Percentiles rank a stretch among this genome's conserved stretches.
These are phyloP conservation scores for Parazoanthus darwini DNA, from an alignment of 92 coral and sea anemone species.

Conservation along the genomic window DNA sequence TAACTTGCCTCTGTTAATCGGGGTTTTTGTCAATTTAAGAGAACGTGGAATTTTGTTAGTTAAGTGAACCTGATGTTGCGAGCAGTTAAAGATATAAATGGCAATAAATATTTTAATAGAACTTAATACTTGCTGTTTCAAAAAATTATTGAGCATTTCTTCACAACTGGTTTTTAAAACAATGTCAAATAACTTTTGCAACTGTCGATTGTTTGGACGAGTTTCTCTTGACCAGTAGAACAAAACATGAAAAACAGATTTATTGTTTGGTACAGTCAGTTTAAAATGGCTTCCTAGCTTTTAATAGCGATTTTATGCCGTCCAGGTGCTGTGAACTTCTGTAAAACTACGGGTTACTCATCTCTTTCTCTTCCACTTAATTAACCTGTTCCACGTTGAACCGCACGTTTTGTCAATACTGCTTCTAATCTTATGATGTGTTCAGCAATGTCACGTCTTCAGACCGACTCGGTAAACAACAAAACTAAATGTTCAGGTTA, in stretches of 20 bases:
- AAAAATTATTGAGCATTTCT: background rate
- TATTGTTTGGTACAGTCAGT: background rate
- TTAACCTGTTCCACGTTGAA: background rate
- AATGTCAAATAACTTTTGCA: background rate
- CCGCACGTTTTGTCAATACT: constrained; percentile 15
- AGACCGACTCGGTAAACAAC: background rate
- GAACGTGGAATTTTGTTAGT: no score
- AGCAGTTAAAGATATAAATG: no score
- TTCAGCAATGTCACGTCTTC: background rate
- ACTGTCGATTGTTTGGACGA: background rate
- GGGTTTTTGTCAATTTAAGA: no score
- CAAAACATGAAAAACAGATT: no score
- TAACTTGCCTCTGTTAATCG: no score
- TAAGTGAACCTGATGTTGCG: no score
- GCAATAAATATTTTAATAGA: background rate
- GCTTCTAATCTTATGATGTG: background rate
- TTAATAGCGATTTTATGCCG: background rate
- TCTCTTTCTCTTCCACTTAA: background rate
- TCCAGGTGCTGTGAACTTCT: background rate
- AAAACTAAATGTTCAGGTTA: background rate
- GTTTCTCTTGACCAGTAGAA: no score
- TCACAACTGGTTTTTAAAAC: background rate
- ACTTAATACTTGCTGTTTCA: background rate
- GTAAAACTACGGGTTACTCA: background rate
- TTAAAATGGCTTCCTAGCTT: background rate